Conservation (phyloP, 2,888 invertebrate species). For the Notodonta ziczac region DNA sequence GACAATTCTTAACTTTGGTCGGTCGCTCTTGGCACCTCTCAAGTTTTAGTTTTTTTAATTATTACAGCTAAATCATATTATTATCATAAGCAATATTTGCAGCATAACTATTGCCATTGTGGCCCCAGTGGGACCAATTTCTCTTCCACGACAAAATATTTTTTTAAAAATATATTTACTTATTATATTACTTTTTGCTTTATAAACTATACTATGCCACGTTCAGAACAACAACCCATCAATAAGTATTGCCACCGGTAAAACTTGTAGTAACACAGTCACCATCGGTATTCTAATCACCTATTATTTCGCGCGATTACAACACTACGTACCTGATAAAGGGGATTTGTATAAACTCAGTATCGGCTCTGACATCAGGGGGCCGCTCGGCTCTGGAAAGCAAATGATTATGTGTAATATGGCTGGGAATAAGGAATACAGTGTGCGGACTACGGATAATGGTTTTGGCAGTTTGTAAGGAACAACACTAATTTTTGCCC, state of each 20-base stretch:
- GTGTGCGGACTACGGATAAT: slow-evolving; percentile 26
- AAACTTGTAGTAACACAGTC: not conserved
- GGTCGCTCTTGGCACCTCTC: too few species aligned
- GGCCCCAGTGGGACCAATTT: too few species aligned
- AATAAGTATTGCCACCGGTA: not conserved
- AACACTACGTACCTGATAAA: slow-evolving; percentile 68
- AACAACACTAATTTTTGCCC: not conserved
- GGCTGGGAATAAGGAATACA: slow-evolving; percentile 10
- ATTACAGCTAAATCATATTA: too few species aligned
- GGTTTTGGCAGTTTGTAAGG: not conserved
- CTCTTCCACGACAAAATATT: too few species aligned
- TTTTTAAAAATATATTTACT: too few species aligned
- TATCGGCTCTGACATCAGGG: slow-evolving; percentile 78
- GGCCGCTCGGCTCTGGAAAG: slow-evolving; percentile 74
- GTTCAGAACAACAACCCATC: not conserved
- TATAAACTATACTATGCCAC: too few species aligned
- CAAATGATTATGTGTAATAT: slow-evolving; percentile 44
- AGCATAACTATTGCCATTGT: too few species aligned
- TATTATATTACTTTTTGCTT: too few species aligned
- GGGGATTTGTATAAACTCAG: slow-evolving; percentile 81
- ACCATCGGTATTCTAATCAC: not conserved
- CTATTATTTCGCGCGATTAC: slow-evolving; percentile 2
- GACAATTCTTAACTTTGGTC: too few species aligned
- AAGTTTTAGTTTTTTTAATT: too few species aligned
- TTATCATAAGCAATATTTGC: too few species aligned